Evolutionary conservation across 2,113 vertebrate genomes (phyloP).

Genomic region (Anarhynchus alexandrinus): DNA sequence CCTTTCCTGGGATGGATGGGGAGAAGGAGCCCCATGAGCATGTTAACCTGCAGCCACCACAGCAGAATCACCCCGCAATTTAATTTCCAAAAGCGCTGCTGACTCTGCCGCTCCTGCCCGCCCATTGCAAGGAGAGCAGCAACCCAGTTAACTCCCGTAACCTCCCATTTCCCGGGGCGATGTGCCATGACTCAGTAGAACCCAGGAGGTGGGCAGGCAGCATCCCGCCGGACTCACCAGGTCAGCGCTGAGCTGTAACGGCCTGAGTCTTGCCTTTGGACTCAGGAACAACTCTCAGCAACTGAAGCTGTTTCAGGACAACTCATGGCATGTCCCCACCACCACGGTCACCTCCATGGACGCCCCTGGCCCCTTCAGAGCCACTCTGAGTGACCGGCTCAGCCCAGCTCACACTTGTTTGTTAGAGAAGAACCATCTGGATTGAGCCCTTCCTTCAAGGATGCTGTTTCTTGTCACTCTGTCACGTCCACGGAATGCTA

Average conservation of each 20-base stretch:
- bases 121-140: background rate
- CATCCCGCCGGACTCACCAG: fast-evolving
- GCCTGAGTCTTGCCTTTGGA: background rate
- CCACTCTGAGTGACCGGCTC: background rate
- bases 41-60: fast-evolving
- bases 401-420: background rate
- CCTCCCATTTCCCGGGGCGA: fast-evolving
- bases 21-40: background rate
- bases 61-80: fast-evolving
- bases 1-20: fast-evolving
- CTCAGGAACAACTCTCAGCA: background rate
- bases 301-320: background rate
- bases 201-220: background rate
- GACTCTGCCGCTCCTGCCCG: background rate
- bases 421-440: background rate
- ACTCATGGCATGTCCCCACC: background rate
- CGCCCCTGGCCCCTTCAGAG: background rate
- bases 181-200: background rate
- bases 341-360: background rate
- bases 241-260: background rate
- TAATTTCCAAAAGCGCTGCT: background rate
- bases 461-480: slow-evolving; percentile 13
- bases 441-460: background rate
- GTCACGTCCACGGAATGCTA: background rate
- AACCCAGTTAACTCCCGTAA: fast-evolving